Conservation (phyloP, 2,113 vertebrate species). For the Leucosticte australis region DNA sequence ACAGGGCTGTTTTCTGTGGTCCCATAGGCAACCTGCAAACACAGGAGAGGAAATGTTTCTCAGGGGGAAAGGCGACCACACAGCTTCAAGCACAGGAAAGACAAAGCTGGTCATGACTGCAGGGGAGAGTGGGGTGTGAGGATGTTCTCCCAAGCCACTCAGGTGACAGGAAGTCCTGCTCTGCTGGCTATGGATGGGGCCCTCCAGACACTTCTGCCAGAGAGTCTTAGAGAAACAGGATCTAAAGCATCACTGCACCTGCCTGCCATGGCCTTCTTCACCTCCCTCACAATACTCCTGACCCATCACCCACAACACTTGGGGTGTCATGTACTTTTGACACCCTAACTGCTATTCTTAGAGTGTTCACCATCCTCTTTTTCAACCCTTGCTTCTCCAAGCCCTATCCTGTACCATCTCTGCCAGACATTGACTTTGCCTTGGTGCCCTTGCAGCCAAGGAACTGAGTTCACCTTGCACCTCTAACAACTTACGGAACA, state of each 20-base stretch:
- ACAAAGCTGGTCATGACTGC: not conserved
- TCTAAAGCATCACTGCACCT: not conserved
- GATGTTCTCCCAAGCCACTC: not conserved
- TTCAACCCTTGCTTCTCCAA: not conserved
- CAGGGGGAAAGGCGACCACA: not conserved
- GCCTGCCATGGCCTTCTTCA: not conserved
- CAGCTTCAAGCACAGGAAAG: not conserved
- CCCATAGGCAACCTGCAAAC: conserved; percentile 85
- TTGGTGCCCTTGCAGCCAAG: not conserved
- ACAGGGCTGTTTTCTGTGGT: conserved; percentile 96
- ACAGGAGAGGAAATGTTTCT: not conserved
- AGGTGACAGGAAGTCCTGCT: not conserved
- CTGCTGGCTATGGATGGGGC: not conserved
- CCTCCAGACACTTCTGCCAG: not conserved
- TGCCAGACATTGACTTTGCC: not conserved
- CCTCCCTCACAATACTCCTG: not conserved
- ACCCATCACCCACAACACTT: too few species aligned
- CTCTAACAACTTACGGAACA: not conserved
- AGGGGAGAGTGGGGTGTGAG: not conserved
- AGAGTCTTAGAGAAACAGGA: not conserved
- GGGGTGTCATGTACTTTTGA: not conserved
- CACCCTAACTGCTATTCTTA: not conserved
- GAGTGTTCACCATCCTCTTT: not conserved
- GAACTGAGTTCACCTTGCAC: not conserved
- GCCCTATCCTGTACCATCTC: not conserved